A percentile compares a stretch with the other conserved stretches of the same genome.
phyloP scores from a whole-genome alignment of 2,113 vertebrate genomes.

The Amphiprion ocellaris region DNA sequence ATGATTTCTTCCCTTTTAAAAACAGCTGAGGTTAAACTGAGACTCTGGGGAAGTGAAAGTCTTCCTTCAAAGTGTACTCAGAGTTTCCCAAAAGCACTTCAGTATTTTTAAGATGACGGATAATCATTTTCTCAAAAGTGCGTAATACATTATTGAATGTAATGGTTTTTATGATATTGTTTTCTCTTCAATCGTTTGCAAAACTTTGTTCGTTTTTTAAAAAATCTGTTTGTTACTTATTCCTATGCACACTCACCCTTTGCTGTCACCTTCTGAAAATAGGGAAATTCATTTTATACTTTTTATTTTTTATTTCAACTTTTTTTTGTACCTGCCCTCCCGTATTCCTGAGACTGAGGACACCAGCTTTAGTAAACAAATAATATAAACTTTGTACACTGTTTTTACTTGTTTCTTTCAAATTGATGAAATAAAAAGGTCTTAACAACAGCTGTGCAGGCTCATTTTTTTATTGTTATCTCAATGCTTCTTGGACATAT shows the following conservation, averaged over 20 bases:
- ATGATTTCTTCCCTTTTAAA: conserved; percentile 64
- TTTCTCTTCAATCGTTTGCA: conserved; percentile 73
- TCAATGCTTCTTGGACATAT: no score
- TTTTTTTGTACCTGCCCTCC: conserved; percentile 77
- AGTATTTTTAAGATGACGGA: conserved; percentile 75
- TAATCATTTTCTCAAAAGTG: conserved; percentile 79
- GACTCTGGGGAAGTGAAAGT: conserved; percentile 60
- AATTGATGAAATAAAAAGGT: conserved; percentile 86
- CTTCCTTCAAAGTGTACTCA: conserved; percentile 46
- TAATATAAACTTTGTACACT: conserved; percentile 86
- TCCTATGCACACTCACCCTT: conserved; percentile 79
- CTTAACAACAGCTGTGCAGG: conserved; percentile 69
- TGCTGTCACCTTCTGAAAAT: conserved; percentile 79
- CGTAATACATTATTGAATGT: conserved; percentile 85
- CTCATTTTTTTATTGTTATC: neutral
- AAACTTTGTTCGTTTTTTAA: no score
- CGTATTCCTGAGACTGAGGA: conserved; percentile 80
- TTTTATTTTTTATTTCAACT: conserved; percentile 71
- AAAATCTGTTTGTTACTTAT: conserved; percentile 77
- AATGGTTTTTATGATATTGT: conserved; percentile 78
- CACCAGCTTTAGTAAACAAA: conserved; percentile 87
- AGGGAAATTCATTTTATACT: conserved; percentile 82
- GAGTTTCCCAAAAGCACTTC: conserved; percentile 65
- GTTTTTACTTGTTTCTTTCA: conserved; percentile 83
- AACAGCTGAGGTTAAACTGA: conserved; percentile 49